phyloP scores from a whole-genome alignment of 2,888 invertebrate genomes.

The Pammene aurita region DNA sequence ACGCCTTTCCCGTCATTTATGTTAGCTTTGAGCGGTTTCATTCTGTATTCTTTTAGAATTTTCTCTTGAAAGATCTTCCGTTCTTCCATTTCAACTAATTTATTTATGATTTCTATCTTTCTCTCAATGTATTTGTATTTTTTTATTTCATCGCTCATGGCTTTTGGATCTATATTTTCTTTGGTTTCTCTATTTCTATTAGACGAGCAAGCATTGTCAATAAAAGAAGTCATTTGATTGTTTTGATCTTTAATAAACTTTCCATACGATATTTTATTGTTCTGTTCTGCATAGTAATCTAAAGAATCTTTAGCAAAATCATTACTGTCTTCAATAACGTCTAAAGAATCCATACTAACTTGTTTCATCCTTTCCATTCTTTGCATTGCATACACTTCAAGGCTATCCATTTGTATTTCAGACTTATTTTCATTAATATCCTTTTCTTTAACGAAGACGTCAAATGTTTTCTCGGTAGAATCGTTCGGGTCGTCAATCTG shows the following conservation, averaged over 20 bases:
- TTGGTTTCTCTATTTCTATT: constrained; percentile 65
- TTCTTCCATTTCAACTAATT: constrained; percentile 87
- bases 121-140: constrained; percentile 86
- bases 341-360: constrained; percentile 80
- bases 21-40: constrained; percentile 85
- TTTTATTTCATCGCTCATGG: constrained; percentile 80
- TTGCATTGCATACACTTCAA: constrained; percentile 82
- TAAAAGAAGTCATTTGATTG: constrained; percentile 64
- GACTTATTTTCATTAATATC: constrained; percentile 84
- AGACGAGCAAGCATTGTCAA: constrained; percentile 53
- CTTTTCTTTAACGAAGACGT: constrained; percentile 84
- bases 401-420: constrained; percentile 85
- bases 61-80: constrained; percentile 86
- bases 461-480: constrained; percentile 80
- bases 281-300: constrained; percentile 77
- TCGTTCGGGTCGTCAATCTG: constrained; percentile 66
- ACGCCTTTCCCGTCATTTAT: constrained; percentile 85
- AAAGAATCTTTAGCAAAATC: constrained; percentile 79
- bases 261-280: constrained; percentile 62
- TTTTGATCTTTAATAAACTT: constrained; percentile 68
- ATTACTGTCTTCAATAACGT: constrained; percentile 69
- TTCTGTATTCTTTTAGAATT: constrained; percentile 83
- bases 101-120: constrained; percentile 88
- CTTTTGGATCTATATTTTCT: constrained; percentile 70
- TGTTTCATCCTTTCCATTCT: constrained; percentile 72